Percentiles rank a stretch among this genome's conserved stretches.
phyloP scores from a whole-genome alignment of 2,888 invertebrate genomes.

The Gnatocerus cornutus region DNA sequence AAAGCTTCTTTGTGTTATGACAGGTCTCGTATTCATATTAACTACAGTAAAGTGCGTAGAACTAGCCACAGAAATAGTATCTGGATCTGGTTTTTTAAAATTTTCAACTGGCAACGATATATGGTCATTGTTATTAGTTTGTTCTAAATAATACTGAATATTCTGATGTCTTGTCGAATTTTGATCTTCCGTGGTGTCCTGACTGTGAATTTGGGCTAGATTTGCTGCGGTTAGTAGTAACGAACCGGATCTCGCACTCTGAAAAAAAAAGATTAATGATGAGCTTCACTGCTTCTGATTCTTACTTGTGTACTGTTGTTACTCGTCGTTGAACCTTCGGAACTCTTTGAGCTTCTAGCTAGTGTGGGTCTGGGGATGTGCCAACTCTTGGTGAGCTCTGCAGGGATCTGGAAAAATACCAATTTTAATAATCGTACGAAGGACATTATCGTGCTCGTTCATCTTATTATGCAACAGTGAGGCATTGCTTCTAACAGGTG shows the following conservation, averaged over 20 bases:
- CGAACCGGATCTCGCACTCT: slow-evolving; percentile 89
- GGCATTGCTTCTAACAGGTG: slow-evolving; percentile 21
- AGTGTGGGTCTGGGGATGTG: slow-evolving; percentile 90
- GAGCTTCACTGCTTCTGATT: not conserved
- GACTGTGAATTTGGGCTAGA: slow-evolving; percentile 70
- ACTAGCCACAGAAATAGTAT: slow-evolving; percentile 85
- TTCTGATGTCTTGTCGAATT: slow-evolving; percentile 63
- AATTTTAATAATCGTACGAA: not conserved
- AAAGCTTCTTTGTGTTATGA: slow-evolving; percentile 76
- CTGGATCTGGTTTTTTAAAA: slow-evolving; percentile 71
- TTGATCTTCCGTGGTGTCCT: slow-evolving; percentile 53
- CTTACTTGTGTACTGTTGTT: slow-evolving; percentile 87
- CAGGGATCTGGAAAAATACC: slow-evolving; percentile 65
- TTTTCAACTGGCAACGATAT: slow-evolving; percentile 41
- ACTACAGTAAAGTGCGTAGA: slow-evolving; percentile 92
- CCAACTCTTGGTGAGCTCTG: slow-evolving; percentile 76
- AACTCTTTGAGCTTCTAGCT: slow-evolving; percentile 76
- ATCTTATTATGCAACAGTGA: slow-evolving; percentile 36
- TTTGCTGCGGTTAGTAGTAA: slow-evolving; percentile 86
- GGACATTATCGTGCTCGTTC: slow-evolving; percentile 32
- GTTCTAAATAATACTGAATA: slow-evolving; percentile 66
- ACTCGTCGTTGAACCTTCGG: slow-evolving; percentile 82
- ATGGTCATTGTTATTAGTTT: slow-evolving; percentile 53
- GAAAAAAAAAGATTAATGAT: slow-evolving; percentile 63
- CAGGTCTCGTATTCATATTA: slow-evolving; percentile 77